These are phyloP conservation scores for Rhogogaster chlorosoma DNA, from an alignment of 2,888 invertebrate species.

Conservation along the genomic window DNA sequence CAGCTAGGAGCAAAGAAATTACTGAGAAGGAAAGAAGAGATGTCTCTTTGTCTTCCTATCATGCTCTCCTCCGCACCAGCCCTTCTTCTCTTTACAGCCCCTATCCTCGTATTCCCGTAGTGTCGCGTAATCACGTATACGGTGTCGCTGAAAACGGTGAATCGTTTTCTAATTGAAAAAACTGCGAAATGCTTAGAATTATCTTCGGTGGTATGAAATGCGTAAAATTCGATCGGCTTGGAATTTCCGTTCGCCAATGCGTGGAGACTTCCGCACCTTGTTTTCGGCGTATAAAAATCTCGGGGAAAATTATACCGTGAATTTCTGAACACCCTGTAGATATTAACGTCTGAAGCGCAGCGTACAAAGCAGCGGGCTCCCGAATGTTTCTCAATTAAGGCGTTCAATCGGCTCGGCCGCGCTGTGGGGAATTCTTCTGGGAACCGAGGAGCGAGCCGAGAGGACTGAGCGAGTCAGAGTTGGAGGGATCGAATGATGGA, in stretches of 20 bases:
- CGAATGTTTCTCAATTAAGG: conserved; percentile 53
- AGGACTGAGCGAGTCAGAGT: background rate
- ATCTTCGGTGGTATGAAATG: background rate
- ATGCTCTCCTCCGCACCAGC: background rate
- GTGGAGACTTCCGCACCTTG: background rate
- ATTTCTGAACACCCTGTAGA: conserved; percentile 38
- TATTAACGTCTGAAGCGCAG: conserved; percentile 27
- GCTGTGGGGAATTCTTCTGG: conserved; percentile 52
- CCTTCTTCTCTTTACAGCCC: background rate
- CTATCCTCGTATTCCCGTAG: conserved; percentile 18
- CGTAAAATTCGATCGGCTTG: background rate
- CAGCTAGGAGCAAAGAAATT: background rate
- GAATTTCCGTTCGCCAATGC: background rate
- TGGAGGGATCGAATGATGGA: background rate
- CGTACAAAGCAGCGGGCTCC: conserved; percentile 48
- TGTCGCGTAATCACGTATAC: background rate
- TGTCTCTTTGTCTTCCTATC: background rate
- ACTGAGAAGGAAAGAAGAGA: conserved; percentile 3
- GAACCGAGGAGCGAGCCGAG: conserved; percentile 36
- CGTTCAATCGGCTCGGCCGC: conserved; percentile 46
- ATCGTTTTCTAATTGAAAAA: background rate
- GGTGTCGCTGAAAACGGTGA: background rate
- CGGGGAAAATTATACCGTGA: background rate
- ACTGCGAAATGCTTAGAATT: background rate
- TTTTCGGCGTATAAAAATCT: background rate